Conservation (phyloP, 2,888 invertebrate genomes). For the Nudaria mundana region DNA sequence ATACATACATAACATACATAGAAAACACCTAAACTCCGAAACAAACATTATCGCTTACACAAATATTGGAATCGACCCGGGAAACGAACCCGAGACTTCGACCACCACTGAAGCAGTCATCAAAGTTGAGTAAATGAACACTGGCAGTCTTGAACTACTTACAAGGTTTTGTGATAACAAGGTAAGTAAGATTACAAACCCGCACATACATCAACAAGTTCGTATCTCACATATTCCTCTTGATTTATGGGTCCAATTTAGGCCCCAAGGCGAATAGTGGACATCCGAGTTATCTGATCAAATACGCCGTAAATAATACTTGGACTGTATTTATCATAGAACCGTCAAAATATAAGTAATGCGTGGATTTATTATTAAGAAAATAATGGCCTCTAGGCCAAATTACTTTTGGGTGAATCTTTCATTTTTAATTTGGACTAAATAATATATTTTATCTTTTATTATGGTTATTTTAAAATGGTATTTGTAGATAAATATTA, state of each 20-base stretch:
- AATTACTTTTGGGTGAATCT: slow-evolving; percentile 16
- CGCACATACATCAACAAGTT: slow-evolving; percentile 42
- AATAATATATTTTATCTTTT: neutral
- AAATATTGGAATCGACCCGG: no score
- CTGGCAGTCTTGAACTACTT: no score
- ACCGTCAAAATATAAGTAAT: slow-evolving; percentile 61
- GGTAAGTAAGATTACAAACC: slow-evolving; percentile 19
- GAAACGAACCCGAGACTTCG: no score
- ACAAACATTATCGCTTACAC: no score
- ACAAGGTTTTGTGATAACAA: slow-evolving; percentile 12
- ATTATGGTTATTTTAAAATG: neutral
- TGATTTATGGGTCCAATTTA: slow-evolving; percentile 73
- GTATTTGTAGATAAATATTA: neutral
- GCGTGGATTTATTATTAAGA: slow-evolving; percentile 62
- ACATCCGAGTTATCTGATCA: slow-evolving; percentile 74
- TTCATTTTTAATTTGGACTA: neutral
- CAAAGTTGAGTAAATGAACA: no score
- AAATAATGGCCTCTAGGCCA: slow-evolving; percentile 29
- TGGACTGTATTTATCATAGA: slow-evolving; percentile 71
- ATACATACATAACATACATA: no score
- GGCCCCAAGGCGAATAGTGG: slow-evolving; percentile 60
- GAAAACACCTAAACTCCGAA: no score
- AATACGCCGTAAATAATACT: slow-evolving; percentile 72
- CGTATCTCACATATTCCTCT: slow-evolving; percentile 44
- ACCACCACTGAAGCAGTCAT: no score